Base-by-base conservation (phyloP, 1,140 invertebrate genomes). In the Saxidomus purpurata region DNA sequence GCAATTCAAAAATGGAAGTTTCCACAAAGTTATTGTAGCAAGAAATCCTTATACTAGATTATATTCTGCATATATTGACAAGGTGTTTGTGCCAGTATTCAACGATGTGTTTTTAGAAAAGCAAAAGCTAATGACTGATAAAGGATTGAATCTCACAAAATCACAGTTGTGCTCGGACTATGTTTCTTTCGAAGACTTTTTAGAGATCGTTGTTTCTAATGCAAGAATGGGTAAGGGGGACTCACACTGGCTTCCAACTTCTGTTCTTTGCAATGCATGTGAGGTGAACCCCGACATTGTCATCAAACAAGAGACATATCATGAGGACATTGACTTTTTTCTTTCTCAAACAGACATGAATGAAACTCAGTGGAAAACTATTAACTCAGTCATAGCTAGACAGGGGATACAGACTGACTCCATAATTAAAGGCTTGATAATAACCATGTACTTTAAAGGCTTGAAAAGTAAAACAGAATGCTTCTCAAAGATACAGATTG, bases 31-130 rank as follows among this genome's bases (percentile, higher is more conserved):
- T 19, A 38, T 59, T 17, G 31, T 49, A 17, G 47, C 77, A 38
- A 80, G 77, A 80, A 52, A 80, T 61, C 77, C 77, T 22, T 80
- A 55, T 49, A 36, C 49, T n/a, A 55, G 77, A 80, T n/a, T 80
- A 22, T 80, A 59, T 38, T 80, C 77, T 34, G 77, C 77, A 31
- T 80, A 80, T n/a, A 59, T 80, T 3, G 77, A 80, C 49, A 80
- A 80, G 31, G n/a, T 80, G 0, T 80, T 36, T 59, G 43, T 80
- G 15, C 77, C 77, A 55, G 55, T 80, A 6, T 80, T 55, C 36
- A 6, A 61, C 2, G 11, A 40, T 4, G 25, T 47, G 3, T 43
- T 76, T 43, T 0, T 38, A 71, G 38, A 31, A 15, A 71, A 71
- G 38, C 38, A 40, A 9, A 19, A 40, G 9, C n/a, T 31, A 13